Conservation (phyloP, 2,888 invertebrate genomes). For the Sycophila texana region DNA sequence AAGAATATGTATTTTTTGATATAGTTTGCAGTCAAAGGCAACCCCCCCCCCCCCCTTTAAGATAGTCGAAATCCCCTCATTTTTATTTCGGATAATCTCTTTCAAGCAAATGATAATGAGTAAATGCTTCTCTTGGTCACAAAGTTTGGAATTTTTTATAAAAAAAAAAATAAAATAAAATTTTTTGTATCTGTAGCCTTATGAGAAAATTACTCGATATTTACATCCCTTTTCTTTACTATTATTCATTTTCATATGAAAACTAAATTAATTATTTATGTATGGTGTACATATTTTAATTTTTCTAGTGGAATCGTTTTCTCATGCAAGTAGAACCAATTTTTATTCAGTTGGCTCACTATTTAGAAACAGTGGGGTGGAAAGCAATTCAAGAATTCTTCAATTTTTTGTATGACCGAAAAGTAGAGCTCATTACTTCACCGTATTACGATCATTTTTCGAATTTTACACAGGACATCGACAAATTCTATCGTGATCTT, state of each 20-base stretch:
- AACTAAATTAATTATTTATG: background rate
- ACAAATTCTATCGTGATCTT: constrained; percentile 86
- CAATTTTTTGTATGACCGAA: constrained; percentile 88
- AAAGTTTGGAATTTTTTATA: too few relatives aligned
- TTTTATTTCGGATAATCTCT: too few relatives aligned
- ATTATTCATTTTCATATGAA: background rate
- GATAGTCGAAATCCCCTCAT: too few relatives aligned
- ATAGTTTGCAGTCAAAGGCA: too few relatives aligned
- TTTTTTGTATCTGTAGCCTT: too few relatives aligned
- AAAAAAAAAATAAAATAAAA: too few relatives aligned
- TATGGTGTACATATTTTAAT: background rate
- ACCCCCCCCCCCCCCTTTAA: too few relatives aligned
- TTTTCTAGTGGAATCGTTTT: constrained; percentile 80
- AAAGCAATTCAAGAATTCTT: constrained; percentile 85
- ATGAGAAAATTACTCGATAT: too few relatives aligned
- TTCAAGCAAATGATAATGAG: too few relatives aligned
- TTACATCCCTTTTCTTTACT: background rate
- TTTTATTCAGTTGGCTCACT: constrained; percentile 86
- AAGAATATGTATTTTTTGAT: too few relatives aligned
- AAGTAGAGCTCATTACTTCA: constrained; percentile 86
- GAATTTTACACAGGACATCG: constrained; percentile 88
- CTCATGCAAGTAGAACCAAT: constrained; percentile 86
- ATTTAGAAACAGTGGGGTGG: constrained; percentile 85
- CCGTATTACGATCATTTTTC: constrained; percentile 89
- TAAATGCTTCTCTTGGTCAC: too few relatives aligned